These are phyloP conservation scores for Agrotis segetum DNA, from an alignment of 2,888 invertebrate genomes.

Conservation along the genomic window DNA sequence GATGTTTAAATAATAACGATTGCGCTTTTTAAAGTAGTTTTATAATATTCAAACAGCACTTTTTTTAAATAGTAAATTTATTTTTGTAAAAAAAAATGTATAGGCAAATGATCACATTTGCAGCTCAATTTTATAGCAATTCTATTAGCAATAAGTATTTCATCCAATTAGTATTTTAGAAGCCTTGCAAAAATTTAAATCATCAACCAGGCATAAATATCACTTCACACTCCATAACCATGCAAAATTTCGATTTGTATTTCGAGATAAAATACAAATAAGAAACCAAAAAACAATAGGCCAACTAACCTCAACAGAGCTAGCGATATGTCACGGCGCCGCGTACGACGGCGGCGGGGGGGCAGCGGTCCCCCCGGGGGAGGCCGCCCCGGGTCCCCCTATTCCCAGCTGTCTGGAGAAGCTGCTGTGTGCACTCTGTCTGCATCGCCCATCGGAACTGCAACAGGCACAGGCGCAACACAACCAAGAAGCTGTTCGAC, in stretches of 20 bases:
- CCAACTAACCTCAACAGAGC: conserved; percentile 72
- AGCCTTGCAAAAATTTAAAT: too few relatives aligned
- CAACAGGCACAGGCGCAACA: conserved; percentile 76
- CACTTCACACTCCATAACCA: too few relatives aligned
- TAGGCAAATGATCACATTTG: too few relatives aligned
- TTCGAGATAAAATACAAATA: background rate
- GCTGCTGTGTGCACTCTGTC: conserved; percentile 87
- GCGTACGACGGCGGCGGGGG: conserved; percentile 78
- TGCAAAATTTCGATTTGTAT: background rate
- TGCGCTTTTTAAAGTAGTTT: conserved; percentile 20
- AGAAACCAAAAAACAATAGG: conserved; percentile 30
- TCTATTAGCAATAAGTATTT: too few relatives aligned
- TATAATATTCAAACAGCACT: background rate
- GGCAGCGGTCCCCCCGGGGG: conserved; percentile 45
- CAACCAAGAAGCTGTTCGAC: conserved; percentile 79
- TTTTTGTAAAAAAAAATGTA: too few relatives aligned
- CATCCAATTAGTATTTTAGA: too few relatives aligned
- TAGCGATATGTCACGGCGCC: conserved; percentile 83
- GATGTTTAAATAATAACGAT: background rate
- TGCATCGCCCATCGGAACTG: conserved; percentile 86
- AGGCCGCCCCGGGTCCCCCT: conserved; percentile 67
- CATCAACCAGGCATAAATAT: too few relatives aligned
- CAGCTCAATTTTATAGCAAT: too few relatives aligned
- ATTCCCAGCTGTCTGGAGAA: conserved; percentile 86
- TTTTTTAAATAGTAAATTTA: too few relatives aligned